Evolutionary conservation across 2,888 invertebrate genomes (phyloP).

Genomic region (Rhaphigaster nebulosa): DNA sequence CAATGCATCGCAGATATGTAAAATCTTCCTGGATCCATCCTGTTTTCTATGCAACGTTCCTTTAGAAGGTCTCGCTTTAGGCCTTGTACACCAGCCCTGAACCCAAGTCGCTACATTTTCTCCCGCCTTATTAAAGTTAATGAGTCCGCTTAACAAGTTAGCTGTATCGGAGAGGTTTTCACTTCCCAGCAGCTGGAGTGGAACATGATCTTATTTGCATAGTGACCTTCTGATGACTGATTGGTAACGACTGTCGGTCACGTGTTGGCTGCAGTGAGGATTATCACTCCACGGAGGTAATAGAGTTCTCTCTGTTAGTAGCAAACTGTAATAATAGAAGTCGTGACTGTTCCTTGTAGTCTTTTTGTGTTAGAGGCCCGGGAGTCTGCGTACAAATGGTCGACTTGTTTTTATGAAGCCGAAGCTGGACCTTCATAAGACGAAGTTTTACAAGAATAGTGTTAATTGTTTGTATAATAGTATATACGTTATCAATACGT

Average conservation of each 20-base stretch:
- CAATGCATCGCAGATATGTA: neutral
- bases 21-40: neutral
- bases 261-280: neutral
- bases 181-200: neutral
- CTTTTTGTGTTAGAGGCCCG: neutral
- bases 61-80: neutral
- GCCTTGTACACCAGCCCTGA: neutral
- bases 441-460: too few species aligned
- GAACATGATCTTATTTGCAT: constrained; percentile 15
- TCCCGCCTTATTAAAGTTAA: constrained; percentile 3
- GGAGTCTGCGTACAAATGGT: too few species aligned
- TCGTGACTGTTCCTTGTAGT: neutral
- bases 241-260: neutral
- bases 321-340: neutral
- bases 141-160: neutral
- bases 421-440: too few species aligned
- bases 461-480: too few species aligned
- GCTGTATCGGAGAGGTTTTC: neutral
- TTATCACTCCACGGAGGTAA: neutral
- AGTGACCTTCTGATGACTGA: neutral
- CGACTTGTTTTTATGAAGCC: too few species aligned
- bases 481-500: too few species aligned
- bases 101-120: neutral
- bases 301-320: neutral
- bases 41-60: neutral